These are phyloP conservation scores for Pantelozetes paolii DNA, from an alignment of 2,888 invertebrate genomes.

Conservation along the genomic window DNA sequence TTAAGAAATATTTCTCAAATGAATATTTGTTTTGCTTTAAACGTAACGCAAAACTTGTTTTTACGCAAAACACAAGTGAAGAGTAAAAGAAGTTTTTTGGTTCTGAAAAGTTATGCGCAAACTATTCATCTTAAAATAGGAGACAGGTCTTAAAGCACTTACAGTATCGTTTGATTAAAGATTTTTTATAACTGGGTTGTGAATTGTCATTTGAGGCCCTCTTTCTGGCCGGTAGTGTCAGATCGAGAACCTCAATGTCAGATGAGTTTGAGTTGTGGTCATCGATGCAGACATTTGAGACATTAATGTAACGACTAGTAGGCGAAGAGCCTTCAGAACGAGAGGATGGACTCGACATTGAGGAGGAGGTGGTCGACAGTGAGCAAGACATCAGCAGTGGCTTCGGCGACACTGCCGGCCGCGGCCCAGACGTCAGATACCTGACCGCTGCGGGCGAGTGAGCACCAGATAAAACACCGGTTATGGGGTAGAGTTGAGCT, in stretches of 20 bases:
- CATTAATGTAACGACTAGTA: not conserved
- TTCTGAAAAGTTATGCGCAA: too few species aligned
- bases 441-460: conserved; percentile 2
- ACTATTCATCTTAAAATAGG: too few species aligned
- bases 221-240: conserved; percentile 36
- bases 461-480: not conserved
- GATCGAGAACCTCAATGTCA: conserved; percentile 33
- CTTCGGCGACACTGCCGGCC: not conserved
- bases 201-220: conserved; percentile 31
- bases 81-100: too few species aligned
- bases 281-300: not conserved
- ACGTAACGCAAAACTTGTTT: too few species aligned
- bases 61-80: too few species aligned
- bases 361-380: not conserved
- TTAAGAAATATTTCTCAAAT: too few species aligned
- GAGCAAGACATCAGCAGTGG: not conserved
- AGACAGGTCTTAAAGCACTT: too few species aligned
- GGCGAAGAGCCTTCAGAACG: not conserved
- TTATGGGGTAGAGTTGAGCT: not conserved
- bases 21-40: too few species aligned
- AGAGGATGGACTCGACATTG: conserved; percentile 9
- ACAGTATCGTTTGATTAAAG: conserved; percentile 88
- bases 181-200: conserved; percentile 66
- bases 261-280: conserved; percentile 17
- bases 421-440: not conserved